phyloP scores from a whole-genome alignment of 2,888 invertebrate genomes.

The Eucriotettix oculatus region DNA sequence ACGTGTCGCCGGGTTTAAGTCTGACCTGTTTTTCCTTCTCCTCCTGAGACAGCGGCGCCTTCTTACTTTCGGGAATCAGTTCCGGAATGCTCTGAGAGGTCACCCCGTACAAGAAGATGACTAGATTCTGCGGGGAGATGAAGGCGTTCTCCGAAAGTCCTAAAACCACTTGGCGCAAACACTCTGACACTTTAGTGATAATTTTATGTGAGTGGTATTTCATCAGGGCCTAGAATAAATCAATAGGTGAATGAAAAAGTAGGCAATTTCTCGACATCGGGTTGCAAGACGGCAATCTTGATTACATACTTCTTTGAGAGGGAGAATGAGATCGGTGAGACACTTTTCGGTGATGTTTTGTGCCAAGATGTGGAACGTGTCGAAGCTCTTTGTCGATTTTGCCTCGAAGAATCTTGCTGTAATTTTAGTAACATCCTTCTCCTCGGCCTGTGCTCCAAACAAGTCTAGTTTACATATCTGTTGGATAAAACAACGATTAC shows the following conservation, averaged over 20 bases:
- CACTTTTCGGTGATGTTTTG: constrained; percentile 60
- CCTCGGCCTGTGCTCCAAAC: constrained; percentile 74
- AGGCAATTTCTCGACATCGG: too few relatives aligned
- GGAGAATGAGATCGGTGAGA: constrained; percentile 57
- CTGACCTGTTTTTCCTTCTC: constrained; percentile 26
- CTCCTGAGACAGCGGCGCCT: constrained; percentile 19
- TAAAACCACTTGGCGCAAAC: constrained; percentile 56
- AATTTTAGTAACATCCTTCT: constrained; percentile 79
- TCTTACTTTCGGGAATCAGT: constrained; percentile 32
- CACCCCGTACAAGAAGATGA: constrained; percentile 67
- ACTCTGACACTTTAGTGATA: constrained; percentile 62
- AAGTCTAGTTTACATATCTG: constrained; percentile 71
- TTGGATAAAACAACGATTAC: constrained; percentile 8
- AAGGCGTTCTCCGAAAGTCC: constrained; percentile 73
- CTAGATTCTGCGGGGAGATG: constrained; percentile 50
- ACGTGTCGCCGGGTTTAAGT: constrained; percentile 49
- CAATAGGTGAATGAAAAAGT: background rate
- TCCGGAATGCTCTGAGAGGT: constrained; percentile 66
- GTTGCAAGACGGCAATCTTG: too few relatives aligned
- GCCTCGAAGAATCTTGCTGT: constrained; percentile 67
- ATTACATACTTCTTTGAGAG: constrained; percentile 52
- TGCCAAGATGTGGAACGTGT: constrained; percentile 66
- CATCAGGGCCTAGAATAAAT: constrained; percentile 32
- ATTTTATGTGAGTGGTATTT: constrained; percentile 64
- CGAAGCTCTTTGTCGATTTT: constrained; percentile 69